These are phyloP conservation scores for Camptogramma bilineatum DNA, from an alignment of 2,888 invertebrate genomes.

Conservation along the genomic window DNA sequence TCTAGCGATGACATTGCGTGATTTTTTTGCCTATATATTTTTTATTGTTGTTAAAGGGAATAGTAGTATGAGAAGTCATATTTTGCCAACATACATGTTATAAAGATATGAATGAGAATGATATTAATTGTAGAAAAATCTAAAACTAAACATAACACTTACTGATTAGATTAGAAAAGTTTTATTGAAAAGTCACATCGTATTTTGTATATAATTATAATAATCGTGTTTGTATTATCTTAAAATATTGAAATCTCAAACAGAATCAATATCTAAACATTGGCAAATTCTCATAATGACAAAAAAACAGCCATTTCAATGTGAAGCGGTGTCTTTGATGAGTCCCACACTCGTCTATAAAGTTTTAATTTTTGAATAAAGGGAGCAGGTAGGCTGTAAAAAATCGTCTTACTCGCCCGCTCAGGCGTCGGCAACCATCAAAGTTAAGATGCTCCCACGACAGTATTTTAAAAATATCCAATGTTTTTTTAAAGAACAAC, in stretches of 20 bases:
- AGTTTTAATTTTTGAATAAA: conserved; percentile 74
- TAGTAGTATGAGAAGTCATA: background rate
- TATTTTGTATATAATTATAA: background rate
- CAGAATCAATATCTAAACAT: conserved; percentile 27
- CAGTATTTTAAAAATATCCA: conserved; percentile 75
- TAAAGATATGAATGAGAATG: background rate
- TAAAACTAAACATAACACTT: too few species aligned
- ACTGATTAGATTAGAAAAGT: too few species aligned
- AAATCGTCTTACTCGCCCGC: conserved; percentile 68
- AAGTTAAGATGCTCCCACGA: conserved; percentile 77
- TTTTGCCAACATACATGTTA: background rate
- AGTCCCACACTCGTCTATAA: conserved; percentile 66
- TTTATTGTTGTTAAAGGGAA: background rate
- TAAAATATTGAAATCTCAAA: conserved; percentile 2
- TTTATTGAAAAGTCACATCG: too few species aligned
- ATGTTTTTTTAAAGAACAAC: conserved; percentile 67
- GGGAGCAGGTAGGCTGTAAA: conserved; percentile 74
- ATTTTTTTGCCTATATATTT: background rate
- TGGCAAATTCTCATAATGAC: conserved; percentile 35
- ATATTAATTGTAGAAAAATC: background rate
- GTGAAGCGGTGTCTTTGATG: conserved; percentile 67
- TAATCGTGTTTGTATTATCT: background rate
- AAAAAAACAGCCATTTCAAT: conserved; percentile 43
- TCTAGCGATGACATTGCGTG: conserved; percentile 17
- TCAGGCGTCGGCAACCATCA: conserved; percentile 71